Conservation (phyloP, 2,797 vertebrate genomes). For the Denticeps clupeoides region DNA sequence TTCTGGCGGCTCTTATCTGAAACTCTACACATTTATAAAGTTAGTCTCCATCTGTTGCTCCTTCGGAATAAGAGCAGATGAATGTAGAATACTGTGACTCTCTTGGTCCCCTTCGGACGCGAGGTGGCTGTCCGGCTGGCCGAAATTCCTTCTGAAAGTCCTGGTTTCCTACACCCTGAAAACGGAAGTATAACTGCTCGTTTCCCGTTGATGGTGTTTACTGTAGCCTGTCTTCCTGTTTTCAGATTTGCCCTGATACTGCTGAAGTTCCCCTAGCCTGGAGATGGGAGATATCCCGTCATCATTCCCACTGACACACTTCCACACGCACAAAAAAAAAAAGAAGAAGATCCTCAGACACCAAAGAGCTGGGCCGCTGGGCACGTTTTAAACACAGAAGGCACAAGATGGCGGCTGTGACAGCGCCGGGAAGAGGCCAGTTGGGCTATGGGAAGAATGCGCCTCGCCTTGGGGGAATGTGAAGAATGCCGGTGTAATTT, state of each 20-base stretch:
- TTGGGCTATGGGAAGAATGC: constrained; percentile 52
- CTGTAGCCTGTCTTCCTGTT: constrained; percentile 63
- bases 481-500: constrained; percentile 59
- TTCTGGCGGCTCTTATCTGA: no score
- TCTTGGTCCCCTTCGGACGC: no score
- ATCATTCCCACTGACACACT: background rate
- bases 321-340: no score
- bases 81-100: no score
- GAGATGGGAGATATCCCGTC: background rate
- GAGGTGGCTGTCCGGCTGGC: constrained; percentile 26
- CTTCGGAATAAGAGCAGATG: no score
- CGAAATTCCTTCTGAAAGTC: constrained; percentile 66
- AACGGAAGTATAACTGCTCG: constrained; percentile 57
- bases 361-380: no score
- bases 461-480: constrained; percentile 54
- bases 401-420: constrained; percentile 17
- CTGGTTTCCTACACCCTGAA: constrained; percentile 53
- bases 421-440: constrained; percentile 41
- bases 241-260: constrained; percentile 61
- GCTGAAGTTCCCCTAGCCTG: constrained; percentile 24
- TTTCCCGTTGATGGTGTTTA: constrained; percentile 60
- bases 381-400: background rate
- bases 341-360: no score
- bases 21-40: no score
- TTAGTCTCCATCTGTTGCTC: no score